Conservation (phyloP, 2,797 vertebrate genomes). For the Pangasius macronema region DNA sequence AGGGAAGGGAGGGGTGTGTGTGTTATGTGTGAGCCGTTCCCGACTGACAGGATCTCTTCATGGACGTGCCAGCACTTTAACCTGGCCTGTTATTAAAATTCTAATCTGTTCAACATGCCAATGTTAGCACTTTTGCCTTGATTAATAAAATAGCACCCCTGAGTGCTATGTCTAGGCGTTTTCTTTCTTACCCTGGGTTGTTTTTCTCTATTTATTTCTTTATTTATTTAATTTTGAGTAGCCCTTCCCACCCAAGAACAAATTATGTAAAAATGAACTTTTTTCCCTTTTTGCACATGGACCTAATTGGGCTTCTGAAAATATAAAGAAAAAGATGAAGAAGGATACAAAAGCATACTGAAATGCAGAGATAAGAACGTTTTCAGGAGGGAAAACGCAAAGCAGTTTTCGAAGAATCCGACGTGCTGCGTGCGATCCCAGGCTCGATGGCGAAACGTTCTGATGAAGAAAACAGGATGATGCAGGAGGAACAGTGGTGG, state of each 20-base stretch:
- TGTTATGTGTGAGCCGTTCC: conserved; percentile 66
- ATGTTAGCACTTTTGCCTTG: conserved; percentile 92
- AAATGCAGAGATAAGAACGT: conserved; percentile 16
- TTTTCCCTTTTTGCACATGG: neutral
- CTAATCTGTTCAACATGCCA: conserved; percentile 92
- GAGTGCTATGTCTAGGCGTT: conserved; percentile 78
- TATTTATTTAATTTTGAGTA: conserved; percentile 65
- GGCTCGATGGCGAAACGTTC: conserved; percentile 61
- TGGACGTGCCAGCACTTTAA: conserved; percentile 77
- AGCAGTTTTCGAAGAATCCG: conserved; percentile 27
- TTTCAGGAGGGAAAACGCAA: neutral
- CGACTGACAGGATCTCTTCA: conserved; percentile 74
- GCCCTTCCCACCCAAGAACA: neutral
- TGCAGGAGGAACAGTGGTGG: conserved; percentile 76
- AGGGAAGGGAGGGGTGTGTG: conserved; percentile 60
- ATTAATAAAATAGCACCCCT: conserved; percentile 91
- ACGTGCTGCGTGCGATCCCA: conserved; percentile 59
- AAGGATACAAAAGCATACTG: neutral
- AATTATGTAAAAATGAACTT: neutral
- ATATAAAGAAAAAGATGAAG: neutral
- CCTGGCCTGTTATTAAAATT: conserved; percentile 80
- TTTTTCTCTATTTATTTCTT: conserved; percentile 68
- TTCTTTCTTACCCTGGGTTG: conserved; percentile 63
- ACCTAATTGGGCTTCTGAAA: neutral
- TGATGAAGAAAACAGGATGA: conserved; percentile 75